Evolutionary conservation across 2,888 invertebrate species (phyloP), one percentile per base, ranked within the genome.

Genomic region (Daptonema setosum): DNA sequence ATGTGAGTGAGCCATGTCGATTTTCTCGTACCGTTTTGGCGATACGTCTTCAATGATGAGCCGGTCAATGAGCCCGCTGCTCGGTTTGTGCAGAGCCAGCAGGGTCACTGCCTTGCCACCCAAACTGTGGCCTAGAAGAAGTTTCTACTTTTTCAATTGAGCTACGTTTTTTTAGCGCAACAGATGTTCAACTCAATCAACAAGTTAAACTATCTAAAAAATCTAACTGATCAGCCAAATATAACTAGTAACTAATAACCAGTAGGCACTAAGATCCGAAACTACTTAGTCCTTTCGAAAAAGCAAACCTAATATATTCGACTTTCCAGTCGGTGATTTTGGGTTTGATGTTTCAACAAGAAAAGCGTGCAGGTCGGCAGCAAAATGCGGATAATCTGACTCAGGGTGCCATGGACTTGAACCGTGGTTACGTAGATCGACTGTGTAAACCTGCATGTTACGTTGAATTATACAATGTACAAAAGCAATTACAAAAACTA

Each of bases 371-470:
- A 50, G 26, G 20, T 50, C 50, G 25, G 50, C 25, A 3, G 50
- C 50, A 25, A 50, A 11, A 28, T 25, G 11, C 2, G 22, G 3
- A 17, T 26, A 50, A 3, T 50, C 26, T 8, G 3, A 3, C 2
- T 5, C 8, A 26, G 5, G 5, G 26, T 28, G 47, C 86, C 75
- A 88, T 1, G 84, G 82, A 68, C 90, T 90, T 61, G 87, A 86
- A 0, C 93, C 95, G 73, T 95, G 95, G 74, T 95, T 93, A 68
- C 93, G 78, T 5, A 85, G 83, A 74, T 95, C 95, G 35, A 90
- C 77, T 5, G 83, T 77, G 60, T 85, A 78, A 0, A 87, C 75
- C 79, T 80, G 60, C 22, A 64, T 35, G 35, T 35, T 8, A 58
- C 47, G 47, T 47, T n/a, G n/a, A n/a, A n/a, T n/a, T n/a, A n/a